Base-by-base conservation (phyloP, 2,113 vertebrate species). In the Entomyzon cyanotis region DNA sequence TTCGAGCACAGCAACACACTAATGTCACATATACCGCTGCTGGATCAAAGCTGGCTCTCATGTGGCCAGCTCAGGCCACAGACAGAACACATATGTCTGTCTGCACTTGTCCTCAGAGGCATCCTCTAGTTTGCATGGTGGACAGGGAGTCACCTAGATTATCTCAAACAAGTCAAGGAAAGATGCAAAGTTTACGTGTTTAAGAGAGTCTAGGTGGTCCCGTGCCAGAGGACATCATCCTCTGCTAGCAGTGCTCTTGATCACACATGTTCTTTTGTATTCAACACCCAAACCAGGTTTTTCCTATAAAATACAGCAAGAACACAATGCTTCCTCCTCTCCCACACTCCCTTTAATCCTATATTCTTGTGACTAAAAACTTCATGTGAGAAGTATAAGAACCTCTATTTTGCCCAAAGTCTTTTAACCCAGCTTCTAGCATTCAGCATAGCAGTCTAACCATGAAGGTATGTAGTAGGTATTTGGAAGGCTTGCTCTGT, bases 291-390 rank as follows among this genome's bases (percentile, higher is more conserved):
- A 88, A 28, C 73, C 42, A 80, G 79, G 37, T 55, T 73, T 97
- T 81, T 86, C 63, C 71, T 50, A 93, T 64, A 78, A 92, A 84
- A 86, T 15, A 39, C 14, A 73, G 41, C 1, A 0, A 87, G 84
- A 94, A 73, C 41, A 17, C 0, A 0, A 50, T 52, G 68, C 42
- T 89, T 59, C 27, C 27, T 92, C 42, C 63, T 88, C 47, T 81
- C 67, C 35, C 52, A 89, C 79, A 52, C 52, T 84, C 71, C 17
- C 68, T 95, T 95, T 95, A 89, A 94, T 92, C 78, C 84, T 70
- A 17, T 81, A 74, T 90, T 76, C 42, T 70, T 5, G 12, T 77
- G 83, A 83, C 73, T 93, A 83, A 80, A 80, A 17, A 67, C 52
- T 95, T 84, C 6, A 7, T 42, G 50, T 80, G 59, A 80, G 63